Base-by-base conservation (phyloP, 1,140 invertebrate species). In the Musca domestica region DNA sequence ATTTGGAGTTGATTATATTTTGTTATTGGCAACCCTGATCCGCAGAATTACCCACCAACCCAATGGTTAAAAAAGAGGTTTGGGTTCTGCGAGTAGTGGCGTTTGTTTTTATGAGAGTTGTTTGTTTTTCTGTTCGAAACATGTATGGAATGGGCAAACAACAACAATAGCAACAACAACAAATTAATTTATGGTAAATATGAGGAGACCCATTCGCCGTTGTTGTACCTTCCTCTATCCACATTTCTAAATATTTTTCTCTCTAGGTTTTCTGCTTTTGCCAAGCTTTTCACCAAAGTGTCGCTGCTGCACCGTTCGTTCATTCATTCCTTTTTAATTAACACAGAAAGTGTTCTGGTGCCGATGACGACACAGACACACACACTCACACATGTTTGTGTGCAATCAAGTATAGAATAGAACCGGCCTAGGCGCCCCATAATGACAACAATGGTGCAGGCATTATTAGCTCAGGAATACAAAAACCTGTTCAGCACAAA, bases 41-140 rank as follows among this genome's bases (percentile, higher is more conserved):
- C n/a, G n/a, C n/a, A n/a, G n/a, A n/a, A n/a, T n/a, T n/a, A n/a
- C n/a, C n/a, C n/a, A n/a, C n/a, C n/a, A n/a, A n/a, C n/a, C n/a
- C n/a, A n/a, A n/a, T n/a, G n/a, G n/a, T n/a, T 54, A 54, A 48
- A 54, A 54, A 54, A 7, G 51, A 54, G 20, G 51, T 7, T 54
- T 54, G 20, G 17, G 20, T 17, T 17, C n/a, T 51, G 19, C 7
- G n/a, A n/a, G 22, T 52, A 4, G 46, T 23, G 51, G 3, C 23
- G 23, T 52, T 41, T 41, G 34, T 41, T 41, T 41, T 41, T 41
- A 5, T 41, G 4, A 10, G 4, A 41, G 34, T 41, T 41, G 34
- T 5, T 41, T 41, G 34, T 41, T 12, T 5, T 41, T 5, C 10
- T 7, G 5, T 9, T 41, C 2, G 5, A 41, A 5, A 41, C 4